Conservation (phyloP, 2,888 invertebrate species). For the Troglohyphantes excavatus region DNA sequence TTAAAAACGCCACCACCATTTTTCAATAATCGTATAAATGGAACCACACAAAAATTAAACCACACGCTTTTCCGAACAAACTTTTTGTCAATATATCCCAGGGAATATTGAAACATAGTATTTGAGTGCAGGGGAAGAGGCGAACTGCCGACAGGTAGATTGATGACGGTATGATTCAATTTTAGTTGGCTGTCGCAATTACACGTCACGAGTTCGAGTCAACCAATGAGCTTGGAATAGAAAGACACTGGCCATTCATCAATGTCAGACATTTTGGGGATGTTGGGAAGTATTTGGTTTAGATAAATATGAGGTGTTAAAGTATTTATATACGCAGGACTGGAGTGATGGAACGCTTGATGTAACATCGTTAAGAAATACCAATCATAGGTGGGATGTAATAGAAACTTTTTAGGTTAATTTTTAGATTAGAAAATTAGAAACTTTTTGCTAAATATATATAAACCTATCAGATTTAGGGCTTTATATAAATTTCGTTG, state of each 20-base stretch:
- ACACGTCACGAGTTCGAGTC: background rate
- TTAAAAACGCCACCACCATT: background rate
- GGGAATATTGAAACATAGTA: constrained; percentile 7
- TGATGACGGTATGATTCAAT: constrained; percentile 15
- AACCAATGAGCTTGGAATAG: background rate
- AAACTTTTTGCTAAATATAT: no score
- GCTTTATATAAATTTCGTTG: no score
- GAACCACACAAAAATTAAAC: background rate
- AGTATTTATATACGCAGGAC: background rate
- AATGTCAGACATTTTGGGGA: background rate
- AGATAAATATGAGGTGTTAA: background rate
- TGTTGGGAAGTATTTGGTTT: background rate
- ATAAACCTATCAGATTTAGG: no score
- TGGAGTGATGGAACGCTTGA: background rate
- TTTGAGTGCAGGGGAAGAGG: background rate
- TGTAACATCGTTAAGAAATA: background rate
- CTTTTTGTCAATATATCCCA: background rate
- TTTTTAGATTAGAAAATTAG: no score
- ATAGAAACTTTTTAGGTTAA: no score
- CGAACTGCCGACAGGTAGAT: background rate
- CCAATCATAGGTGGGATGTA: background rate
- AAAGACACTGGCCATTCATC: background rate
- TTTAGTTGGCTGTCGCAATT: constrained; percentile 55
- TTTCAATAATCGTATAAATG: background rate
- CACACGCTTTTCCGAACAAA: background rate